Conservation (phyloP, 2,888 invertebrate species). For the Gonocerus acuteangulatus region DNA sequence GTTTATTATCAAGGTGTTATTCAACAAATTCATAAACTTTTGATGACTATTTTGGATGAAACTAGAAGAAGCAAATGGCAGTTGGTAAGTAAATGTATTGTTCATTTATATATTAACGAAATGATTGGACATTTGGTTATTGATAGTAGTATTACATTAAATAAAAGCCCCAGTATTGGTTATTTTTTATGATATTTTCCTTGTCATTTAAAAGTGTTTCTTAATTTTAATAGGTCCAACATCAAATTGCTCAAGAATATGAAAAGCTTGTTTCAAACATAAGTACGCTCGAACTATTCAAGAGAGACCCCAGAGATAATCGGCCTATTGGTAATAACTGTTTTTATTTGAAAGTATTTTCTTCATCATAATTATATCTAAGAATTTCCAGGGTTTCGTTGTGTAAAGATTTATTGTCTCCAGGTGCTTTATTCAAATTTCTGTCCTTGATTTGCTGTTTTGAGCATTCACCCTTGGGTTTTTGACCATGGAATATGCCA, state of each 20-base stretch:
- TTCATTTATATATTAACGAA: no score
- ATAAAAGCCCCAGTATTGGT: no score
- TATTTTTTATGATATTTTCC: no score
- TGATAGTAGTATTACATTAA: no score
- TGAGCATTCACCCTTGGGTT: not conserved
- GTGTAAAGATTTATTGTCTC: no score
- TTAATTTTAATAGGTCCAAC: conserved; percentile 67
- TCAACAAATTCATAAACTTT: conserved; percentile 79
- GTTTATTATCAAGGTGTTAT: conserved; percentile 90
- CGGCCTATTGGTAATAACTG: conserved; percentile 47
- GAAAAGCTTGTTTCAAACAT: conserved; percentile 80
- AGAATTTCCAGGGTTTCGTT: no score
- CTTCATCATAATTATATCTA: no score
- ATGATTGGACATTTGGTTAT: no score
- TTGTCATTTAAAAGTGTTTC: no score
- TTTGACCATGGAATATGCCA: not conserved
- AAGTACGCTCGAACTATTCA: conserved; percentile 66
- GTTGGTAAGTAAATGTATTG: conserved; percentile 37
- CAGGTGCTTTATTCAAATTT: no score
- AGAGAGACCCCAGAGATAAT: conserved; percentile 56
- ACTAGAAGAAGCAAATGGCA: conserved; percentile 82
- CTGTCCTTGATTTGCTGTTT: no score
- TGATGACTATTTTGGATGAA: conserved; percentile 71
- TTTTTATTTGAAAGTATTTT: no score
- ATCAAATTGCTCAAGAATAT: conserved; percentile 81